These are phyloP conservation scores for Lepilemur septentrionalis DNA, from an alignment of 2,797 vertebrate genomes.

Conservation along the genomic window DNA sequence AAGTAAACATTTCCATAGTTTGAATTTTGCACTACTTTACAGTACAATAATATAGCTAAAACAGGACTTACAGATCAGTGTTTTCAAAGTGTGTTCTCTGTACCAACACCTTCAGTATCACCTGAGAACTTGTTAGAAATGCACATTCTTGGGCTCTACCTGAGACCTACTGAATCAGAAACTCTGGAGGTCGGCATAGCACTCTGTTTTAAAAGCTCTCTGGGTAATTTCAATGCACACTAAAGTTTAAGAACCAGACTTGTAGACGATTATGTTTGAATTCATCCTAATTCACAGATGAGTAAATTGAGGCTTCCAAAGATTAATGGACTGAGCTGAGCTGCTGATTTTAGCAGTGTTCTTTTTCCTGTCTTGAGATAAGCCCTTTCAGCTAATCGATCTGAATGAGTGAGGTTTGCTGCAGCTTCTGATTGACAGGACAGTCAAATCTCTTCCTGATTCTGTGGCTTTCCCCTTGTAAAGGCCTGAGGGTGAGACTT, in stretches of 20 bases:
- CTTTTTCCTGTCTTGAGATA: not conserved
- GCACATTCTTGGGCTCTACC: not conserved
- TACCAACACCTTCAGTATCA: not conserved
- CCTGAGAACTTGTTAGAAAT: not conserved
- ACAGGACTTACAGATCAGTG: not conserved
- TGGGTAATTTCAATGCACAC: not conserved
- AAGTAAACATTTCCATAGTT: not conserved
- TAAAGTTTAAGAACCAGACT: not conserved
- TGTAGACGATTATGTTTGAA: conserved; percentile 4
- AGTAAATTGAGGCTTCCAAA: conserved; percentile 25
- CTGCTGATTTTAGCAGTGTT: not conserved
- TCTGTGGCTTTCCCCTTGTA: conserved; percentile 50
- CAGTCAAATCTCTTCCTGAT: conserved; percentile 52
- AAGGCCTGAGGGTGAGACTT: conserved; percentile 39
- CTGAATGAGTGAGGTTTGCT: not conserved
- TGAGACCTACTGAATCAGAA: not conserved
- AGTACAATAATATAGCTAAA: not conserved
- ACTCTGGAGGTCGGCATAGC: not conserved
- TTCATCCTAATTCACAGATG: conserved; percentile 15
- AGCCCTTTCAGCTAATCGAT: conserved; percentile 10
- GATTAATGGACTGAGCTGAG: not conserved
- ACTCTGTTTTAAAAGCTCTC: not conserved
- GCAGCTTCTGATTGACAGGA: conserved; percentile 61
- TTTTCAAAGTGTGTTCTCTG: not conserved
- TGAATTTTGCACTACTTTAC: not conserved